Percentiles rank a stretch among this genome's conserved stretches.
phyloP scores from a whole-genome alignment of 2,113 vertebrate genomes.

The Phalacrocorax pelagicus region DNA sequence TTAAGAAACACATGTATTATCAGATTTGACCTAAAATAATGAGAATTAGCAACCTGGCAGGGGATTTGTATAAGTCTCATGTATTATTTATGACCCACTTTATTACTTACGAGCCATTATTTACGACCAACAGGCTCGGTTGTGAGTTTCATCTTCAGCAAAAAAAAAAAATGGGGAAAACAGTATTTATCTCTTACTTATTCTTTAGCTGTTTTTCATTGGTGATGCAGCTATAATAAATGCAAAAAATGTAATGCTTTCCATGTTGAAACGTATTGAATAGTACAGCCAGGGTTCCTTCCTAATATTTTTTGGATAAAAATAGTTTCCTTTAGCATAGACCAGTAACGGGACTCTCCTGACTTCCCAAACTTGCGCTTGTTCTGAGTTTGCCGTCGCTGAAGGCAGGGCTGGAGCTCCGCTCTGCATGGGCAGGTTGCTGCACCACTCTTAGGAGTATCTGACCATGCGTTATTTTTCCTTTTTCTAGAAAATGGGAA shows the following conservation, averaged over 20 bases:
- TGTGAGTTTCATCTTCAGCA: neutral
- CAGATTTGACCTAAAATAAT: neutral
- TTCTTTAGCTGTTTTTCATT: neutral
- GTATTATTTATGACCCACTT: neutral
- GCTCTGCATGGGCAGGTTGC: neutral
- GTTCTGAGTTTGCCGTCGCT: neutral
- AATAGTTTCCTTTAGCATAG: neutral
- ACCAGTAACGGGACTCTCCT: neutral
- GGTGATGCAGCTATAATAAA: neutral
- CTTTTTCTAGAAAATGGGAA: conserved; percentile 90
- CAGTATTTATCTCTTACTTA: neutral
- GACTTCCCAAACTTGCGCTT: neutral
- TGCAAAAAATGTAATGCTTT: neutral
- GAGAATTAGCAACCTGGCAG: neutral
- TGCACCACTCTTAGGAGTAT: neutral
- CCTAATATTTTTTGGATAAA: neutral
- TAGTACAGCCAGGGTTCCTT: neutral
- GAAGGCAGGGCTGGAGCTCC: neutral
- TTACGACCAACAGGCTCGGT: neutral
- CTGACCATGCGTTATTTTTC: neutral
- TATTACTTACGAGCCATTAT: neutral
- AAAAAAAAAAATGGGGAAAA: neutral
- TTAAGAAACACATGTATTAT: neutral
- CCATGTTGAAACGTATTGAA: neutral
- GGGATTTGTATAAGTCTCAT: neutral